Evolutionary conservation across 2,797 vertebrate genomes (phyloP).

Genomic region (Margarornis squamiger): DNA sequence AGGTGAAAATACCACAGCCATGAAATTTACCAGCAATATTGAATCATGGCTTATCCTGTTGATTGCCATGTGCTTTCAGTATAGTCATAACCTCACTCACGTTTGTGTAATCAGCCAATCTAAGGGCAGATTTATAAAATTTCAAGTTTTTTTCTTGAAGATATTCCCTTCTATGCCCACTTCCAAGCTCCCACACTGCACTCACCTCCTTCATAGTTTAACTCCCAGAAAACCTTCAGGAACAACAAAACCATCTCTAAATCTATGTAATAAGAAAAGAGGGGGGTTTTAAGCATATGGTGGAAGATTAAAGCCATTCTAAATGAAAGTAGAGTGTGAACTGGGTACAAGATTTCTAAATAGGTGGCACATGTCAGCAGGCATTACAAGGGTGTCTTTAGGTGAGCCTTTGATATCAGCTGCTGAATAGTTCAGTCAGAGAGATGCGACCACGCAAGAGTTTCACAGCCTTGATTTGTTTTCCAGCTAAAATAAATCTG

Average conservation of each 20-base stretch:
- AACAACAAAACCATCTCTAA: not conserved
- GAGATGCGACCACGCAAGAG: not conserved
- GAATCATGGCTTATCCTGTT: not conserved
- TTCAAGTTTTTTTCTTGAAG: not conserved
- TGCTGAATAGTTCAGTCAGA: constrained; percentile 5
- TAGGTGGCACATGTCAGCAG: constrained; percentile 57
- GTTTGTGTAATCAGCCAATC: not conserved
- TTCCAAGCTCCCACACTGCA: not conserved
- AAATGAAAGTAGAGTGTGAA: constrained; percentile 47
- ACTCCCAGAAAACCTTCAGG: not conserved
- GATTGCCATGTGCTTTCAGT: not conserved
- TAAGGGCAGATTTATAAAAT: not conserved
- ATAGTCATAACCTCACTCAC: not conserved
- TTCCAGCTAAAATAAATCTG: constrained; percentile 53
- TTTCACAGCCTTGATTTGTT: constrained; percentile 62
- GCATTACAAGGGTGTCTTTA: constrained; percentile 31
- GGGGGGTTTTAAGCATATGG: not conserved
- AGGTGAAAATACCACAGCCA: not conserved
- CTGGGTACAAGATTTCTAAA: constrained; percentile 20
- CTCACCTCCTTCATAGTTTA: not conserved
- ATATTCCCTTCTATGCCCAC: not conserved
- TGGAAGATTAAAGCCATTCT: constrained; percentile 50
- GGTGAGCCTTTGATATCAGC: constrained; percentile 57
- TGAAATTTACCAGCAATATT: not conserved
- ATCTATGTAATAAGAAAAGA: not conserved